phyloP scores from a whole-genome alignment of 2,113 vertebrate species.

The Notarius quadriscutis region DNA sequence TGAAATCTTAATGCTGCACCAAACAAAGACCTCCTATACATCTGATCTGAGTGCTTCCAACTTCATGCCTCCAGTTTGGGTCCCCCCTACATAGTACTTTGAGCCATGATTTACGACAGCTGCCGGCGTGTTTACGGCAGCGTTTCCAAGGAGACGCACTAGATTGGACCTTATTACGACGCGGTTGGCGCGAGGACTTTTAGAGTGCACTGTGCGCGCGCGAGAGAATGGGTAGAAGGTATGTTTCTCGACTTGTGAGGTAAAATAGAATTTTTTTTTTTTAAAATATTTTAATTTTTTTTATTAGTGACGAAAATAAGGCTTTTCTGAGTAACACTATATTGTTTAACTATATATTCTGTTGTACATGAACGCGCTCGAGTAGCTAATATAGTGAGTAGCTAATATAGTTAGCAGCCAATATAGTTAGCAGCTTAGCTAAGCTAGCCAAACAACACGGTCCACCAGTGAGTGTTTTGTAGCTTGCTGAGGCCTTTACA shows the following conservation, averaged over 20 bases:
- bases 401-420: background rate
- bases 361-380: background rate
- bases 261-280: background rate
- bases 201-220: background rate
- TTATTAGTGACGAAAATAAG: background rate
- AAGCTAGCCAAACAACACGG: background rate
- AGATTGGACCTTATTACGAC: background rate
- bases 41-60: background rate
- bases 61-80: background rate
- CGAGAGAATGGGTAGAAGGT: slow-evolving; percentile 24
- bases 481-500: background rate
- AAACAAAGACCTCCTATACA: background rate
- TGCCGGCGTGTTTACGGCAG: slow-evolving; percentile 16
- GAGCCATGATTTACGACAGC: slow-evolving; percentile 32
- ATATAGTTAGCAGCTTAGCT: background rate
- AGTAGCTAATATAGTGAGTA: background rate
- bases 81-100: background rate
- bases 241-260: background rate
- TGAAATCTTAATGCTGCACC: background rate
- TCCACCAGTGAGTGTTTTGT: background rate
- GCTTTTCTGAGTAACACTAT: background rate
- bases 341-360: background rate
- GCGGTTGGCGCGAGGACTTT: background rate
- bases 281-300: background rate
- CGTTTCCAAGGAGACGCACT: slow-evolving; percentile 30